Base-by-base conservation (phyloP, 2,797 vertebrate species). In the Mormyrus hasselquistii region DNA sequence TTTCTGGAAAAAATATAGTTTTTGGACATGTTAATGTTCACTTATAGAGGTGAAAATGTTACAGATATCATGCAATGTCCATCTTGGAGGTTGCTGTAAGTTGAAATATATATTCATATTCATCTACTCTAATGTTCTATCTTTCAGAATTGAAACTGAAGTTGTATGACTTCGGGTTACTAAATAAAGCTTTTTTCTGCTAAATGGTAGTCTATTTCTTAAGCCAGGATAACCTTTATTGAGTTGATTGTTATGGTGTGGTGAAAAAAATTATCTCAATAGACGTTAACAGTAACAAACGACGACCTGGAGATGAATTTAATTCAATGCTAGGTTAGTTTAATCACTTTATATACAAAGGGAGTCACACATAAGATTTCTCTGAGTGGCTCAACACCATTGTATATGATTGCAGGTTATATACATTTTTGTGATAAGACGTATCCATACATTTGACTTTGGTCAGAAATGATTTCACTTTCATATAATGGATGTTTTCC, bases 141-240 rank as follows among this genome's bases (percentile, higher is more conserved):
- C 90, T 92, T 91, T 92, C 91, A 92, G 88, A 90, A 93, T 91
- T 88, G 93, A 93, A 91, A 91, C 90, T 91, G 92, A 90, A 93
- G 94, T 94, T 90, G 57, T 92, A 93, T 91, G 90, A 92, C 93
- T 94, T 93, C 92, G 89, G 93, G 93, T 93, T 91, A 94, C 89
- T 92, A 92, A 96, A 96, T 96, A 95, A 95, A 96, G 93, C 92
- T 93, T 92, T 95, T 95, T 95, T 95, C 93, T 95, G 94, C 93
- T 90, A 84, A 90, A 25, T 7, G 44, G 3, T 22, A 7, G 52
- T 86, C 29, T 41, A 1, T 59, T 59, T 59, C 29, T 87, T 53
- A 53, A 49, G 22, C 9, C 41, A 29, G 12, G 49, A 85, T 50
- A 29, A 25, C 47, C 10, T 50, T 52, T 25, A 50, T 22, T 50